Evolutionary conservation across 2,113 vertebrate species (phyloP).

Genomic region (Sebastes fasciatus): DNA sequence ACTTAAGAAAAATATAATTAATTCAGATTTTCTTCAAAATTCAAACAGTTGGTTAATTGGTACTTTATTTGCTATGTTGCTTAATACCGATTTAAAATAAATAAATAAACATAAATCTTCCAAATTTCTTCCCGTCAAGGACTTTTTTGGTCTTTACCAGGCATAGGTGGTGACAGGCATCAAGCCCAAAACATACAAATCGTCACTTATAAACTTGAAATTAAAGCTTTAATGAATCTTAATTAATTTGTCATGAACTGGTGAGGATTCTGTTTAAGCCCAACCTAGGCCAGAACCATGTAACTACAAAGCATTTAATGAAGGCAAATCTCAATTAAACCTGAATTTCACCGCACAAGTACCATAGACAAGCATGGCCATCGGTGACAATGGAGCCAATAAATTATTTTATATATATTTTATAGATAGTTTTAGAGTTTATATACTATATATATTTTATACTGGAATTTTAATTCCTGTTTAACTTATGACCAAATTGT

Average conservation of each 20-base stretch:
- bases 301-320: neutral
- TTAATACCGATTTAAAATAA: neutral
- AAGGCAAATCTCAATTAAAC: neutral
- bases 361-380: too few relatives aligned
- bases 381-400: too few relatives aligned
- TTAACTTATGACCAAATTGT: too few relatives aligned
- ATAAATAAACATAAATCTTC: neutral
- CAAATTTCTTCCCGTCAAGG: neutral
- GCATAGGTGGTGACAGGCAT: too few relatives aligned
- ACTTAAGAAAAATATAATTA: neutral
- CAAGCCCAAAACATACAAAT: neutral
- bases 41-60: neutral
- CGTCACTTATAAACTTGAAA: neutral
- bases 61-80: neutral
- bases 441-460: too few relatives aligned
- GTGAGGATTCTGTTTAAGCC: neutral
- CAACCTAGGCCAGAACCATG: neutral
- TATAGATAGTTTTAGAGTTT: too few relatives aligned
- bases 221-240: neutral
- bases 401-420: too few relatives aligned
- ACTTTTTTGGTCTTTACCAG: too few relatives aligned
- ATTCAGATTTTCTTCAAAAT: neutral
- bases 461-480: too few relatives aligned
- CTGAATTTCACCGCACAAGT: neutral
- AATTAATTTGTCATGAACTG: neutral